Evolutionary conservation across 2,113 vertebrate genomes (phyloP).

Genomic region (Xiphophorus couchianus): DNA sequence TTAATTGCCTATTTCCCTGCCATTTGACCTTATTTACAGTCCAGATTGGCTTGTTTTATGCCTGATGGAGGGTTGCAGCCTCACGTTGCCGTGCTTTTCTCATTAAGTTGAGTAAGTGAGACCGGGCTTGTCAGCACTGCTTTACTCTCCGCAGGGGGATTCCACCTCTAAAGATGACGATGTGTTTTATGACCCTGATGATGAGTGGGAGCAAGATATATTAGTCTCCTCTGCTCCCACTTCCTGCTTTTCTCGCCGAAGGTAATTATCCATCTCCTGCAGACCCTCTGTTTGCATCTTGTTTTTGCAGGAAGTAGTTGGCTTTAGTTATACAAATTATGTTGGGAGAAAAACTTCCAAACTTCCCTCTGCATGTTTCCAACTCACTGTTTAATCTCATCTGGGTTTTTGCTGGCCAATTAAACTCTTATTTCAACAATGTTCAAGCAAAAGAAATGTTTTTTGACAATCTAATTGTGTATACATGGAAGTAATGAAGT

Average conservation of each 20-base stretch:
- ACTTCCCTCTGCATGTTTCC: background rate
- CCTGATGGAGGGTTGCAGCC: constrained; percentile 32
- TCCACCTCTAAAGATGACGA: constrained; percentile 82
- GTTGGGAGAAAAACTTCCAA: constrained; percentile 10
- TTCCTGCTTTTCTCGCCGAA: constrained; percentile 86
- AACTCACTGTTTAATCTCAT: background rate
- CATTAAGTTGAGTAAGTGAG: constrained; percentile 63
- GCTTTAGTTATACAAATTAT: constrained; percentile 12
- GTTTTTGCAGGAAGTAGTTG: constrained; percentile 1
- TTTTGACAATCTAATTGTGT: constrained; percentile 43
- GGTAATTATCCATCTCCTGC: constrained; percentile 78
- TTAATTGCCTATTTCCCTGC: constrained; percentile 28
- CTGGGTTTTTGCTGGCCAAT: background rate
- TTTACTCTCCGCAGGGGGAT: constrained; percentile 81
- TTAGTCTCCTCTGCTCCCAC: constrained; percentile 73
- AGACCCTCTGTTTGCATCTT: constrained; percentile 2
- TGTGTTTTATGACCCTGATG: constrained; percentile 90
- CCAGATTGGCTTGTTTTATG: constrained; percentile 52
- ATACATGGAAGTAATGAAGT: background rate
- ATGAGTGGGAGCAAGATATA: constrained; percentile 96
- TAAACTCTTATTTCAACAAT: constrained; percentile 32
- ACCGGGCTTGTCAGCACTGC: constrained; percentile 52
- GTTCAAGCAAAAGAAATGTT: constrained; percentile 13
- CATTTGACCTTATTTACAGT: constrained; percentile 58
- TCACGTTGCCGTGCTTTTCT: constrained; percentile 55